These are phyloP conservation scores for Phycodurus eques DNA, from an alignment of 2,113 vertebrate species.

Conservation along the genomic window DNA sequence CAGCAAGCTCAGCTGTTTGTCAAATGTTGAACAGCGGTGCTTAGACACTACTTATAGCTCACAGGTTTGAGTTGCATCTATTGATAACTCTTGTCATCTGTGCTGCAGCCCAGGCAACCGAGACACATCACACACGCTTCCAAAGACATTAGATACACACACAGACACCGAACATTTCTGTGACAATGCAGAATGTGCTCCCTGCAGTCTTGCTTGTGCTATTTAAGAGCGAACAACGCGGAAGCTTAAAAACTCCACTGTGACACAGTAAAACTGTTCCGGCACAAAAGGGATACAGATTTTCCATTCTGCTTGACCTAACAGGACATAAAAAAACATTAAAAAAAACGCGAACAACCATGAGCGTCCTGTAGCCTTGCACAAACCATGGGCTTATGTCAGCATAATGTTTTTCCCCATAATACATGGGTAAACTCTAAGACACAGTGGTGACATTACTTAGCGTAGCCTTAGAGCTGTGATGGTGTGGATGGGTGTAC, in stretches of 20 bases:
- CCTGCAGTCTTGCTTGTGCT: constrained; percentile 25
- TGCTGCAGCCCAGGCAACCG: constrained; percentile 47
- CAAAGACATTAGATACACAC: constrained; percentile 38
- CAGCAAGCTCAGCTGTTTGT: constrained; percentile 64
- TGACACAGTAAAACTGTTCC: too few species aligned
- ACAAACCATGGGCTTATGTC: constrained; percentile 19
- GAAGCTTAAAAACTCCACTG: too few species aligned
- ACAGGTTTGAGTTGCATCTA: constrained; percentile 52
- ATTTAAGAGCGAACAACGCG: constrained; percentile 22
- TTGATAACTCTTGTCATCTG: constrained; percentile 62
- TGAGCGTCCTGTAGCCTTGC: constrained; percentile 7
- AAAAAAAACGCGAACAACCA: neutral
- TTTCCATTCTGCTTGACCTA: too few species aligned
- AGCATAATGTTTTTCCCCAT: constrained; percentile 26
- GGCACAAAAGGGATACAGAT: too few species aligned
- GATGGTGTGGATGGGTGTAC: neutral
- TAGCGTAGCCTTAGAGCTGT: constrained; percentile 1
- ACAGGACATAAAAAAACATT: too few species aligned
- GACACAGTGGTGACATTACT: constrained; percentile 16
- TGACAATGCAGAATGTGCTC: constrained; percentile 16
- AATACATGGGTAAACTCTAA: constrained; percentile 14
- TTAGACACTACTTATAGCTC: constrained; percentile 62
- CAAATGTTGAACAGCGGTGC: constrained; percentile 42
- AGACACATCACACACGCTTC: constrained; percentile 46
- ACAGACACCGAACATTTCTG: constrained; percentile 23